Evolutionary conservation across 2,113 vertebrate genomes (phyloP).

Genomic region (Leptobrachium leishanense): DNA sequence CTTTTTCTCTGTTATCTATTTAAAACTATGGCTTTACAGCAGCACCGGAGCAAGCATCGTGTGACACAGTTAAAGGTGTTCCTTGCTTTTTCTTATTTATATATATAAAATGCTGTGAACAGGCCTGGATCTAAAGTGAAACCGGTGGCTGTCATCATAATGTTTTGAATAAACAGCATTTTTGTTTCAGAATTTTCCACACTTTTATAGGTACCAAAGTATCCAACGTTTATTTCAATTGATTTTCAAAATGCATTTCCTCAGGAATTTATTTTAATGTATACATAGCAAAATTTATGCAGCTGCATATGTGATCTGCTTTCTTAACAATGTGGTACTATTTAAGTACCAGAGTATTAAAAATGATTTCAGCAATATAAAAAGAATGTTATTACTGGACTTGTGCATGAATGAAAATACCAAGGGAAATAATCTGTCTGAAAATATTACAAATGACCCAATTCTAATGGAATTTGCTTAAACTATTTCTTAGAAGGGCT

Average conservation of each 20-base stretch:
- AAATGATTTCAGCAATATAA: conserved; percentile 35
- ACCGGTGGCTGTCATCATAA: conserved; percentile 12
- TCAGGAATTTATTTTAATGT: conserved; percentile 25
- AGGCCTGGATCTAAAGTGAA: conserved; percentile 15
- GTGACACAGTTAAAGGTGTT: no score
- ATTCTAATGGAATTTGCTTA: conserved; percentile 33
- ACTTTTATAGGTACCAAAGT: background rate
- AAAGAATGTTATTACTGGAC: conserved; percentile 45
- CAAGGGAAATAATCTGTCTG: conserved; percentile 43
- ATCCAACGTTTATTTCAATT: conserved; percentile 22
- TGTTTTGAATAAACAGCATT: background rate
- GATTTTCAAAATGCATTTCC: conserved; percentile 36
- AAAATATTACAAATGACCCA: conserved; percentile 39
- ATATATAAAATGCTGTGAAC: conserved; percentile 22
- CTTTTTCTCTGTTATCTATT: no score
- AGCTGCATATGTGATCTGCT: conserved; percentile 24
- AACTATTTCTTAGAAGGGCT: conserved; percentile 25
- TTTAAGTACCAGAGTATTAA: conserved; percentile 35
- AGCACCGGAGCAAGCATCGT: no score
- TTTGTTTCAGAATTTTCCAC: conserved; percentile 11
- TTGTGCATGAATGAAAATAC: conserved; percentile 31
- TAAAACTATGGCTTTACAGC: no score
- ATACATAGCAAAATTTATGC: background rate
- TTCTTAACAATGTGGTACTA: conserved; percentile 13
- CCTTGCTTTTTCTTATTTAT: background rate